A percentile compares a stretch with the other conserved stretches of the same genome.
Evolutionary conservation across 2,113 vertebrate genomes (phyloP).

Genomic region (Toxostoma redivivum): DNA sequence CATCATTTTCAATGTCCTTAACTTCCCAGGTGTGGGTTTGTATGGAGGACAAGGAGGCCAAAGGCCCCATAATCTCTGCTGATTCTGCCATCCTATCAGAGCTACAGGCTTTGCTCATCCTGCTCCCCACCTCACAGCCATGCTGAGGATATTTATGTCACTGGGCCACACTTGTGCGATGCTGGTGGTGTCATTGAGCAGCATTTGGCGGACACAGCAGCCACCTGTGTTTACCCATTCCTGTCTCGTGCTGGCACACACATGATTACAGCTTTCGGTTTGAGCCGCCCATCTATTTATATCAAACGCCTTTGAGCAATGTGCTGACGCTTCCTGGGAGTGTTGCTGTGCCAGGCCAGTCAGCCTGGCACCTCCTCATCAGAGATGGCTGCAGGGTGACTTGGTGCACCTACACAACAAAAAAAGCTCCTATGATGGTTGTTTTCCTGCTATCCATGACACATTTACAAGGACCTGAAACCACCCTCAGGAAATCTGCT

Average conservation of each 20-base stretch:
- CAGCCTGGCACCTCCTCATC: background rate
- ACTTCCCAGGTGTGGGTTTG: background rate
- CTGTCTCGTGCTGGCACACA: background rate
- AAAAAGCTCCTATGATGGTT: background rate
- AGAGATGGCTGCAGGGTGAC: background rate
- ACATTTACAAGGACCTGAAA: background rate
- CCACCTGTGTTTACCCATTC: constrained; percentile 12
- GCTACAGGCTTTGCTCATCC: background rate
- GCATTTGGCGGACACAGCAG: background rate
- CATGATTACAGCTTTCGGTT: background rate
- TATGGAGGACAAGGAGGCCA: background rate
- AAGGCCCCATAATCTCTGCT: background rate
- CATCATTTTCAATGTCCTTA: background rate
- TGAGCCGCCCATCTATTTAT: background rate
- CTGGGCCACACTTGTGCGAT: background rate
- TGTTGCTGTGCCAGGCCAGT: background rate
- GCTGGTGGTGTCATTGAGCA: background rate
- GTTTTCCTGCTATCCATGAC: background rate
- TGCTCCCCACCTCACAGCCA: background rate
- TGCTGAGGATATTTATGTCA: background rate
- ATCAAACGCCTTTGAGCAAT: background rate
- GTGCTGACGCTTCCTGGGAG: background rate
- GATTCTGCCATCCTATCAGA: background rate
- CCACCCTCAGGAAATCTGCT: accelerated
- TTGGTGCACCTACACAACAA: background rate